Conservation (phyloP, 2,888 invertebrate genomes). For the Icerya purchasi region DNA sequence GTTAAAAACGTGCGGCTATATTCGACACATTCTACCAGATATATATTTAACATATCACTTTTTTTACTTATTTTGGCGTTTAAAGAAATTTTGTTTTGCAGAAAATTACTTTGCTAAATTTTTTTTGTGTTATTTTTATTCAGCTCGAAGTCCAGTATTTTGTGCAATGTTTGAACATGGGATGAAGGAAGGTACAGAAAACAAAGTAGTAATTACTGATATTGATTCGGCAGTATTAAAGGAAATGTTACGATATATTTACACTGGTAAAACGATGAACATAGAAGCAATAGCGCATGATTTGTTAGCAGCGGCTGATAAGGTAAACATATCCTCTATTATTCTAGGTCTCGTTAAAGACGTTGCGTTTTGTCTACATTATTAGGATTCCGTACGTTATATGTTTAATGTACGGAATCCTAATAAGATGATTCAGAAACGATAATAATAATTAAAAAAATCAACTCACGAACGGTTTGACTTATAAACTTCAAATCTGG, state of each 20-base stretch:
- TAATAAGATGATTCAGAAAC: no score
- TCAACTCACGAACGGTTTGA: no score
- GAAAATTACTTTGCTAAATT: constrained; percentile 11
- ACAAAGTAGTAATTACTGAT: constrained; percentile 87
- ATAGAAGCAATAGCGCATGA: constrained; percentile 97
- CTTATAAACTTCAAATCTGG: no score
- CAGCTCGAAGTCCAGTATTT: constrained; percentile 83
- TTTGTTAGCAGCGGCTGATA: constrained; percentile 91
- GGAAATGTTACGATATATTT: constrained; percentile 95
- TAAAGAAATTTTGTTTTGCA: background rate
- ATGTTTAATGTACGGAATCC: no score
- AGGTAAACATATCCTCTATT: no score
- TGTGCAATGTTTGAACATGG: constrained; percentile 99
- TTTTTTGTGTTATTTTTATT: constrained; percentile 35
- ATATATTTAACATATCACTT: background rate
- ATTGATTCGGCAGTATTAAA: constrained; percentile 93
- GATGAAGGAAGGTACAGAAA: constrained; percentile 93
- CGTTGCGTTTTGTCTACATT: no score
- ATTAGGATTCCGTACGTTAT: background rate
- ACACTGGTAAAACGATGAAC: constrained; percentile 87
- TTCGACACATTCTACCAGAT: background rate
- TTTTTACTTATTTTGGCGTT: background rate
- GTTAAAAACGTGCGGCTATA: no score
- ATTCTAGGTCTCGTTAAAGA: no score
- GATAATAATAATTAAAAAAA: no score